phyloP scores from a whole-genome alignment of 2,797 vertebrate genomes.

The Trachurus trachurus region DNA sequence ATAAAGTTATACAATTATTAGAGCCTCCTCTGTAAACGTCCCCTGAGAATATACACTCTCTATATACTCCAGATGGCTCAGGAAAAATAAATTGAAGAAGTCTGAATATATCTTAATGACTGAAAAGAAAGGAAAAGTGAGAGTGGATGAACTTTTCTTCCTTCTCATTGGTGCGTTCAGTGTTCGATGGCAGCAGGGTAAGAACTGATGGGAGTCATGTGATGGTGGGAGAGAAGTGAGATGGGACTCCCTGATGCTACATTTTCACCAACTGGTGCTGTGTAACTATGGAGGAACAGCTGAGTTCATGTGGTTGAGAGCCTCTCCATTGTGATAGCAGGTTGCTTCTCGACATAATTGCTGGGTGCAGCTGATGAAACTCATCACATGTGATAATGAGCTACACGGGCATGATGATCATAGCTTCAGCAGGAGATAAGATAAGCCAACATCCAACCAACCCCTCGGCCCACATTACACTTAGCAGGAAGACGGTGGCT shows the following conservation, averaged over 20 bases:
- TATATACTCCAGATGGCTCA: conserved; percentile 30
- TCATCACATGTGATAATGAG: conserved; percentile 68
- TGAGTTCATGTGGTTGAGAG: conserved; percentile 22
- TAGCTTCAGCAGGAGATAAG: conserved; percentile 68
- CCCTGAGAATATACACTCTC: conserved; percentile 5
- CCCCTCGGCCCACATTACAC: conserved; percentile 40
- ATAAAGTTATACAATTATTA: conserved; percentile 6
- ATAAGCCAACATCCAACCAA: conserved; percentile 61
- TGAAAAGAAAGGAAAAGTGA: conserved; percentile 11
- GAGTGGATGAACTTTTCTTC: conserved; percentile 14
- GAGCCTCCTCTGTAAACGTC: not conserved
- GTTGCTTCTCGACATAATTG: conserved; percentile 63
- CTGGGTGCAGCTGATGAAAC: conserved; percentile 69
- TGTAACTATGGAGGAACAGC: conserved; percentile 24
- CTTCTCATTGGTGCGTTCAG: conserved; percentile 31
- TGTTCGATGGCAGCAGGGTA: conserved; percentile 36
- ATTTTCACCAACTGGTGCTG: conserved; percentile 32
- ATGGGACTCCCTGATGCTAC: conserved; percentile 45
- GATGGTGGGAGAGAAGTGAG: conserved; percentile 40
- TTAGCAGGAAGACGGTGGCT: conserved; percentile 55
- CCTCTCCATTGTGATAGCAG: conserved; percentile 60
- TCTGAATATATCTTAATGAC: conserved; percentile 28
- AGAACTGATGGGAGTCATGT: conserved; percentile 43
- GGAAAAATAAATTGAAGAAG: conserved; percentile 19
- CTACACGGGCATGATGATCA: conserved; percentile 69